Evolutionary conservation across 2,888 invertebrate genomes (phyloP).

Genomic region (Amphipyra tragopoginis): DNA sequence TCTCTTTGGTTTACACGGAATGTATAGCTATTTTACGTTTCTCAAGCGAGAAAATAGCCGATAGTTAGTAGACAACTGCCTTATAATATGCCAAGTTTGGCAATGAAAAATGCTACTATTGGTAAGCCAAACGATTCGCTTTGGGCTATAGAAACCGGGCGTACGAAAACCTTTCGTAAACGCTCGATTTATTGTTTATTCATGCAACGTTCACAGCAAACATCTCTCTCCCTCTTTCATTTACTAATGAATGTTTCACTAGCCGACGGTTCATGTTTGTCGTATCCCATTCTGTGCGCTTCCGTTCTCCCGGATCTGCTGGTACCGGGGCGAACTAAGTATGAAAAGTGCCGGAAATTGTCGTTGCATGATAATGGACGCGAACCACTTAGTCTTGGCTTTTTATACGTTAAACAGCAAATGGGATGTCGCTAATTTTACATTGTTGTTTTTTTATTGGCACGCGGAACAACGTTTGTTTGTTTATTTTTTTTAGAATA

Average conservation of each 20-base stretch:
- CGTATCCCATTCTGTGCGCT: constrained; percentile 7
- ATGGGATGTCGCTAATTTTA: constrained; percentile 19
- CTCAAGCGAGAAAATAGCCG: no score
- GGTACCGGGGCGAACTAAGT: constrained; percentile 25
- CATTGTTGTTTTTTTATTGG: constrained; percentile 10
- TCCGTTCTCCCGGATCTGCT: constrained; percentile 5
- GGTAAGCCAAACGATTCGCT: no score
- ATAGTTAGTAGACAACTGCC: no score
- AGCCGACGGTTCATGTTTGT: constrained; percentile 2
- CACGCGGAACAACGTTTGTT: no score
- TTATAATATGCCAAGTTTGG: no score
- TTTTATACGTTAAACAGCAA: constrained; percentile 23
- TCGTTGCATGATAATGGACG: constrained; percentile 45
- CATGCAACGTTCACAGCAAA: not conserved
- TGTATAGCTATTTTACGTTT: no score
- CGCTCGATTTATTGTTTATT: not conserved
- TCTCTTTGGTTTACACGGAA: no score
- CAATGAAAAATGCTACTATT: no score
- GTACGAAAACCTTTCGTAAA: no score
- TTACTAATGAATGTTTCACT: constrained; percentile 6
- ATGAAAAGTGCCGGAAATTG: constrained; percentile 41
- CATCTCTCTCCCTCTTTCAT: not conserved
- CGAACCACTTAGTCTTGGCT: constrained; percentile 38
- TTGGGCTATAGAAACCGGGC: no score
- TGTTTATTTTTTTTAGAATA: no score